Evolutionary conservation across 2,888 invertebrate species (phyloP).

Genomic region (Nymphalis c-album): DNA sequence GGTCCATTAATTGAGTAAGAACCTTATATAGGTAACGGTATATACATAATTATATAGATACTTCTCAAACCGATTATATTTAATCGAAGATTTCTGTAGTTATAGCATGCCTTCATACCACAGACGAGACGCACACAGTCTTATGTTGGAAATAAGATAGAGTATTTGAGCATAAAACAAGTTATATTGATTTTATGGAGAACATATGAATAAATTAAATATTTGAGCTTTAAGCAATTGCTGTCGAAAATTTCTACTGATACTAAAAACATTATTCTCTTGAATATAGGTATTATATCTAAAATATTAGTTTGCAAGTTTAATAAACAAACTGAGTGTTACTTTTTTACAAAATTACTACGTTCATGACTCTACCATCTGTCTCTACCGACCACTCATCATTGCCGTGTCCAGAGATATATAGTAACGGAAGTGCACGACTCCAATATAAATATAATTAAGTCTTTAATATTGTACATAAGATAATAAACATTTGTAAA

Average conservation of each 20-base stretch:
- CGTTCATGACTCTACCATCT: not conserved
- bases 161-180: slow-evolving; percentile 36
- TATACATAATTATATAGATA: slow-evolving; percentile 3
- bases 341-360: slow-evolving; percentile 7
- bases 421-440: slow-evolving; percentile 8
- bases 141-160: slow-evolving; percentile 46
- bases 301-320: not conserved
- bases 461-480: not conserved
- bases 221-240: slow-evolving; percentile 39
- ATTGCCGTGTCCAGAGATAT: slow-evolving; percentile 1
- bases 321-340: slow-evolving; percentile 16
- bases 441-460: not conserved
- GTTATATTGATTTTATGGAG: slow-evolving; percentile 16
- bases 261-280: slow-evolving; percentile 3
- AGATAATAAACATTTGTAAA: not conserved
- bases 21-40: slow-evolving; percentile 4
- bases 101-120: slow-evolving; percentile 40
- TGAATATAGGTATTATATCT: slow-evolving; percentile 10
- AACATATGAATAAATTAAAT: slow-evolving; percentile 15
- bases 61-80: slow-evolving; percentile 9
- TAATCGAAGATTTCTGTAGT: slow-evolving; percentile 13
- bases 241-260: not conserved
- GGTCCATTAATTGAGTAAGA: slow-evolving; percentile 1
- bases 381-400: slow-evolving; percentile 3
- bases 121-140: slow-evolving; percentile 54